Conservation (phyloP, 92 coral and sea anemone genomes). For the Scolanthus callimorphus region DNA sequence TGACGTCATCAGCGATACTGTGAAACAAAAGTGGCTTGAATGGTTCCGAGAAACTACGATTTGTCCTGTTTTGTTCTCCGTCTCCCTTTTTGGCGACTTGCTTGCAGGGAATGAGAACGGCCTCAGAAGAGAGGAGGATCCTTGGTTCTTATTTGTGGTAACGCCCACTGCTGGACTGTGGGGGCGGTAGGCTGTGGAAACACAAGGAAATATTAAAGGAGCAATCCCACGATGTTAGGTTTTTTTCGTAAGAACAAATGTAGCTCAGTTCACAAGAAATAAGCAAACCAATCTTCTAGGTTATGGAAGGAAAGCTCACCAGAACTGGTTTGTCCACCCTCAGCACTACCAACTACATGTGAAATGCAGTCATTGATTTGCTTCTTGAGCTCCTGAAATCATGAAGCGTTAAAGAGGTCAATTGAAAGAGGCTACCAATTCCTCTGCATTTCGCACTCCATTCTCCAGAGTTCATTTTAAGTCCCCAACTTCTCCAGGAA, state of each 20-base stretch:
- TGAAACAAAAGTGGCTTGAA: constrained; percentile 30
- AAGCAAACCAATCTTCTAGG: too few relatives aligned
- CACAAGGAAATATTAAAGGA: too few relatives aligned
- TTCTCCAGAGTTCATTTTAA: too few relatives aligned
- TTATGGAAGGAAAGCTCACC: constrained; percentile 72
- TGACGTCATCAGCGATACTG: constrained; percentile 51
- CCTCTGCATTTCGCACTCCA: too few relatives aligned
- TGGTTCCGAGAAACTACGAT: constrained; percentile 63
- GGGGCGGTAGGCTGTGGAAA: constrained; percentile 50
- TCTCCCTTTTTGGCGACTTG: constrained; percentile 56
- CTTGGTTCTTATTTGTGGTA: constrained; percentile 49
- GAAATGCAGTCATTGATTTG: constrained; percentile 80
- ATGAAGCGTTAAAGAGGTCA: background rate
- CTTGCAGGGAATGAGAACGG: constrained; percentile 67
- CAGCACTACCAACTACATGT: constrained; percentile 88
- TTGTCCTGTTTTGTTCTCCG: constrained; percentile 14
- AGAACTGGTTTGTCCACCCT: constrained; percentile 43
- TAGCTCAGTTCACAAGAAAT: background rate
- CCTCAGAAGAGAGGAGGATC: constrained; percentile 32
- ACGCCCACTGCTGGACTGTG: constrained; percentile 67
- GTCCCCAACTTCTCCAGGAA: too few relatives aligned
- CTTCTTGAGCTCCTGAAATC: constrained; percentile 59
- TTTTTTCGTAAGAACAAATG: too few relatives aligned
- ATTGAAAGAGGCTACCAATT: background rate
- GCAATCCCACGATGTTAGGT: too few relatives aligned